Base-by-base conservation (phyloP, 2,888 invertebrate genomes). In the Cosmia trapezina region DNA sequence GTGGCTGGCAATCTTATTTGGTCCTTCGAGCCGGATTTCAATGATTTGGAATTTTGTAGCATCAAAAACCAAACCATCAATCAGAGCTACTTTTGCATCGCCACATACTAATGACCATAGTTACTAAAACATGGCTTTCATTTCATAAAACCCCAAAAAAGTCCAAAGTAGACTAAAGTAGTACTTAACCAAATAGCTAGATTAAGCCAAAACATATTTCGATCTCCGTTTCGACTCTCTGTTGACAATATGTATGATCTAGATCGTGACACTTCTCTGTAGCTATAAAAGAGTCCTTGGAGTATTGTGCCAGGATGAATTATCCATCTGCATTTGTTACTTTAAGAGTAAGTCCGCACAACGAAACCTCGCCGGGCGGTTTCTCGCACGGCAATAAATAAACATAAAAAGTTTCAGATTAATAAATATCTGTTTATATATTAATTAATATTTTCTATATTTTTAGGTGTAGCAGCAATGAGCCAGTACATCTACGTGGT, bases 401-500 rank as follows among this genome's bases (percentile, higher is more conserved):
- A 37, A 37, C 4, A 37, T 45, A 43, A 12, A 37, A 22, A 17
- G 43, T 61, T 61, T 61, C 17, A 5, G 6, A 60, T 17, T 17
- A 41, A 9, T 11, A 9, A 59, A 61, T 43, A 61, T 28, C 12
- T 7, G 19, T 45, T 9, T 2, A 28, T n/a, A 33, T 8, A 33
- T 51, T 63, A 5, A 63, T 63, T 9, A 33, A 33, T 17, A n/a
- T 33, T 63, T 63, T 63, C 19, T 62, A 14, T 49, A 9, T 22
- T 53, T 45, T 0, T 9, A 97, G 98, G 98, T 73, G 98, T 98
- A 56, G 98, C 98, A 8, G 98, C 98, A 19, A 96, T 99, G 88
- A 98, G 98, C 89, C 98, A 98, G 90, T 98, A 97, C 91, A 98
- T 99, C 83, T 99, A 98, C 93, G 99, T 98, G n/a, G 98, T 99